Evolutionary conservation across 2,888 invertebrate species (phyloP), one percentile per base, ranked within the genome.

Genomic region (Eristalis arbustorum): DNA sequence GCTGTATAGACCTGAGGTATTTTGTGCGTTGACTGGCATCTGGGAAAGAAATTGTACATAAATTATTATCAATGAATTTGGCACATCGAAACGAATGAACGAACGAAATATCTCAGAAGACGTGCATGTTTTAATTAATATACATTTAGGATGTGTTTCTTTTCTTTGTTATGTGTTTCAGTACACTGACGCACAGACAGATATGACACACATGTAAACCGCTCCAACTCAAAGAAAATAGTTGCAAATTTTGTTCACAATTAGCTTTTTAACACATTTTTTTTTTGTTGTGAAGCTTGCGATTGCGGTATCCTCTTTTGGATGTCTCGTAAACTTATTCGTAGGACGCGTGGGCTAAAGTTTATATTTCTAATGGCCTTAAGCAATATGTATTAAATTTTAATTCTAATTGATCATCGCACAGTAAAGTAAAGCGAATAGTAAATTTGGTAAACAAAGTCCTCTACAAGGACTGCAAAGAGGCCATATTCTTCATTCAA

Each of bases 101-200:
- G 8, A 31, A 78, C 66, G 71, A 66, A 85, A 77, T 85, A 78
- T 81, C 74, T 81, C 85, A 81, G 64, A 72, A 68, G 2, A 22
- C 68, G 37, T 85, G 85, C 81, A 85, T 82, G 85, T 62, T 85
- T 77, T 72, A 40, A 23, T 80, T 66, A 57, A 25, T 31, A 40
- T 62, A 49, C 49, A n/a, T 42, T 42, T 13, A 14, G 25, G 75
- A 40, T 68, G n/a, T 63, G n/a, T 64, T 63, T 57, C 40, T 73
- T 78, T 68, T 63, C 10, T 63, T 68, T 56, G 68, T 76, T 57
- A 68, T 25, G 63, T 62, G 68, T 71, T 68, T 56, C 40, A 18
- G 59, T 56, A 61, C 23, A 72, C 68, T 63, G 25, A 63, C 37
- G 63, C 67, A 74, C 42, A 18, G 11, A 64, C 28, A 61, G 8